Base-by-base conservation (phyloP, 2,797 vertebrate species). In the Poecilia picta region DNA sequence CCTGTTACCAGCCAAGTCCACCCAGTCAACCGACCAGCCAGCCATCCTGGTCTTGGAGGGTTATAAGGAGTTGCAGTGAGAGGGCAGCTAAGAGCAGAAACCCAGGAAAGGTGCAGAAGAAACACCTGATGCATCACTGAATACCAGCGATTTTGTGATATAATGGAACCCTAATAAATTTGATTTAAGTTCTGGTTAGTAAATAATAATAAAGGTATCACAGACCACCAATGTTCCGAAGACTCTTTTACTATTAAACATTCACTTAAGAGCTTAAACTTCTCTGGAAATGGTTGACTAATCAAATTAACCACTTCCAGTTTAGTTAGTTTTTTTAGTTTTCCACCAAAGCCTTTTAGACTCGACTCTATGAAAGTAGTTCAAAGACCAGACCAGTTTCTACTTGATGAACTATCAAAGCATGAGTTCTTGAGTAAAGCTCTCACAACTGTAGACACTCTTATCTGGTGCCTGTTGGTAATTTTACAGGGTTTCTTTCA, bases 401-500 rank as follows among this genome's bases (percentile, higher is more conserved):
- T 41, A n/a, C 3, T 12, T 68, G 8, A 25, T 12, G 64, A 70
- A n/a, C 15, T 23, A 43, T 43, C 11, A 20, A 68, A 25, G 10
- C 36, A 5, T 41, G 41, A 39, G 18, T 68, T 68, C 18, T 20
- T 66, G 33, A 66, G 18, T 66, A 18, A 66, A 68, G 3, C 64
- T 66, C 28, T 55, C 53, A 55, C 23, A 55, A 55, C 23, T 55
- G 53, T 41, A 36, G 64, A 41, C 33, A 39, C 11, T 46, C 79
- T 68, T n/a, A 28, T 86, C 73, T 82, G 71, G 8, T 47, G 79
- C 84, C 79, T 88, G 82, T 46, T 57, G 73, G 86, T 90, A 75
- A 85, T 87, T 89, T 91, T 84, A 81, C 83, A 77, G 47, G 15
- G 64, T 62, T 88, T 91, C 86, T 85, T 76, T 15, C 76, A 82